Conservation (phyloP, 2,797 vertebrate species). For the Galaxias olidus region DNA sequence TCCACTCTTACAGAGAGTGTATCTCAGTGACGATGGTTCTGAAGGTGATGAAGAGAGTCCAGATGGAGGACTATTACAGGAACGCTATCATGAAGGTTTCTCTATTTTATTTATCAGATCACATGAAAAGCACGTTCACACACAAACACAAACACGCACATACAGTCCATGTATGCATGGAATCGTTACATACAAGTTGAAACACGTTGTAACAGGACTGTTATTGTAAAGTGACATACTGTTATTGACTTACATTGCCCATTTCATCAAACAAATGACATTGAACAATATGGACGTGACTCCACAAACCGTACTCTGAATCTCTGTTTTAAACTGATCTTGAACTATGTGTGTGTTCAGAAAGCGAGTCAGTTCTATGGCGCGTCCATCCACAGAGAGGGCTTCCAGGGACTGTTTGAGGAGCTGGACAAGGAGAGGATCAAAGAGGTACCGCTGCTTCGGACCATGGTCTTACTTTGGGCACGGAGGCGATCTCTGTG, state of each 20-base stretch:
- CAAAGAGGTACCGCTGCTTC: conserved; percentile 64
- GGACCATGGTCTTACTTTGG: background rate
- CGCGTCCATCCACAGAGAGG: conserved; percentile 55
- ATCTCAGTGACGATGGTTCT: conserved; percentile 59
- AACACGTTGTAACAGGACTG: too few relatives aligned
- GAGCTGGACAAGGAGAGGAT: conserved; percentile 75
- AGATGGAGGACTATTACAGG: conserved; percentile 67
- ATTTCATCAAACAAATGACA: too few relatives aligned
- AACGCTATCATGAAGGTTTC: conserved; percentile 68
- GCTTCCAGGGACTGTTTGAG: conserved; percentile 80
- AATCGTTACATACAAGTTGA: too few relatives aligned
- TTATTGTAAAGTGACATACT: too few relatives aligned
- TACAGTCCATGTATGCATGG: too few relatives aligned
- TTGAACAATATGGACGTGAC: background rate
- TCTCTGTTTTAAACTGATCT: too few relatives aligned
- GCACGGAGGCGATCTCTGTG: background rate
- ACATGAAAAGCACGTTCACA: too few relatives aligned
- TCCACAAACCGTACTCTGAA: background rate
- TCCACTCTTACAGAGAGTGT: conserved; percentile 26
- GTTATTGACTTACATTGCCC: too few relatives aligned
- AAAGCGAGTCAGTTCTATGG: conserved; percentile 45
- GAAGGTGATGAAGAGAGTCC: conserved; percentile 66
- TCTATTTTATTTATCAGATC: background rate
- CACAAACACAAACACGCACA: background rate
- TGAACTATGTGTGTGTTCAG: conserved; percentile 48